These are phyloP conservation scores for Polypedilum vanderplanki DNA, from an alignment of 1,140 invertebrate species.

Conservation along the genomic window DNA sequence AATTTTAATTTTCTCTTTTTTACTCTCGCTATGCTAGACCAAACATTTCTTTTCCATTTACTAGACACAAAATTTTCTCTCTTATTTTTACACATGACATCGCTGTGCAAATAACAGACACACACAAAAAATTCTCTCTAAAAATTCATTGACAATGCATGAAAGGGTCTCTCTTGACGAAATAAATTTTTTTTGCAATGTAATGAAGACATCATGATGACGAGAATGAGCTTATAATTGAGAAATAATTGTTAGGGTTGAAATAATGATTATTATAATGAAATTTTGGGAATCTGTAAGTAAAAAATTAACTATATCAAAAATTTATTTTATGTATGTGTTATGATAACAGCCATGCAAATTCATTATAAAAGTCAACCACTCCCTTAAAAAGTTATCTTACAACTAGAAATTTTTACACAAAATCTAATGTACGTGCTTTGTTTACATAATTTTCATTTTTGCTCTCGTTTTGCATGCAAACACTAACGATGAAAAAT, in stretches of 20 bases:
- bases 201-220: neutral
- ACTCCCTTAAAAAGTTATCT: no score
- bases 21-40: neutral
- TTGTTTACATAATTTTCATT: slow-evolving; percentile 26
- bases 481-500: neutral
- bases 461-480: neutral
- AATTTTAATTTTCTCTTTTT: slow-evolving; percentile 8
- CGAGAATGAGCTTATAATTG: no score
- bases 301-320: no score
- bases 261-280: no score
- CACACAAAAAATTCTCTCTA: neutral
- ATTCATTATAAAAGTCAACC: no score
- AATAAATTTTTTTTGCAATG: neutral
- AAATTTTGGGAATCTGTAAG: no score
- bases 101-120: slow-evolving; percentile 1
- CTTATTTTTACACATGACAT: neutral
- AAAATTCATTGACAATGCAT: neutral
- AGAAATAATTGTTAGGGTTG: no score
- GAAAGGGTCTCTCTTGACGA: no score
- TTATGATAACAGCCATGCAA: no score
- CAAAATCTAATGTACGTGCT: slow-evolving; percentile 22
- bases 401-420: neutral
- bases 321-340: no score
- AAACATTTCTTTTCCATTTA: neutral
- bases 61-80: neutral